A percentile compares a stretch with the other conserved stretches of the same genome.
Conservation (phyloP, 2,888 invertebrate genomes). For the Pyrrhia umbra region DNA sequence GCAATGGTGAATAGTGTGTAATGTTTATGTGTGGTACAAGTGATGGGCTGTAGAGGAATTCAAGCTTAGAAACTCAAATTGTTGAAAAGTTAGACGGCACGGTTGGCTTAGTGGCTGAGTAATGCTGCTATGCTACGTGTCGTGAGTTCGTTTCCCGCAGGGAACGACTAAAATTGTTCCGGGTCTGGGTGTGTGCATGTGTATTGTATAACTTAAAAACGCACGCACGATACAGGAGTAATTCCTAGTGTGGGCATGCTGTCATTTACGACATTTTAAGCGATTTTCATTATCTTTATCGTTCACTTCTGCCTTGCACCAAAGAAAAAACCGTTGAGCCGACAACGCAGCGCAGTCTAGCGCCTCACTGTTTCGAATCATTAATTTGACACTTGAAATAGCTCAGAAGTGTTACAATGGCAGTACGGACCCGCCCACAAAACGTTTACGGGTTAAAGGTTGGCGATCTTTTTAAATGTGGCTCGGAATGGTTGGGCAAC, state of each 20-base stretch:
- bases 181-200: no score
- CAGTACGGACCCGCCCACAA: constrained; percentile 79
- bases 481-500: constrained; percentile 73
- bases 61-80: no score
- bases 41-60: constrained; percentile 16
- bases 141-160: no score
- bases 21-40: constrained; percentile 43
- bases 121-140: no score
- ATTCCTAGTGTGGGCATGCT: no score
- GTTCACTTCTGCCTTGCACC: constrained; percentile 56
- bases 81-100: no score
- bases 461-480: constrained; percentile 77
- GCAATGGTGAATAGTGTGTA: constrained; percentile 62
- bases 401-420: constrained; percentile 82
- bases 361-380: constrained; percentile 83
- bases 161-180: no score
- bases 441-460: constrained; percentile 84
- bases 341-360: constrained; percentile 71
- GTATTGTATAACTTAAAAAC: not conserved
- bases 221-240: no score
- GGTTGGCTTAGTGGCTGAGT: no score
- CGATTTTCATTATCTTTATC: constrained; percentile 17
- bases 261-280: not conserved
- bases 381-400: constrained; percentile 88
- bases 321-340: constrained; percentile 61